Conservation (phyloP, 2,888 invertebrate genomes). For the Drosophila acutilabella region DNA sequence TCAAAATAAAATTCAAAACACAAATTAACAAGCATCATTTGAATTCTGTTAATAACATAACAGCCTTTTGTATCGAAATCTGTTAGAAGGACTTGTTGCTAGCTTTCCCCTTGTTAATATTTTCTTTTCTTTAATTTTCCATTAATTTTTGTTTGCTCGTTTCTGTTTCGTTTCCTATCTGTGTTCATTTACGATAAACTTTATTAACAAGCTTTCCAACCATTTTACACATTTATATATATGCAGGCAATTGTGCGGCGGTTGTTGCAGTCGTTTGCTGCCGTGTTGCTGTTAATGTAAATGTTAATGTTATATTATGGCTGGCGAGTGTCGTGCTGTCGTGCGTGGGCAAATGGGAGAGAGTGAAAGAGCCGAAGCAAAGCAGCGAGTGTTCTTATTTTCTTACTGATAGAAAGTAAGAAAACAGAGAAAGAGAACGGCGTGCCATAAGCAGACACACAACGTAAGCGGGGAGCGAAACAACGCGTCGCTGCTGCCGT, state of each 20-base stretch:
- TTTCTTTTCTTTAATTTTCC: background rate
- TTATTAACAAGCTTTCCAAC: slow-evolving; percentile 77
- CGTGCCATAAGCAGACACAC: slow-evolving; percentile 39
- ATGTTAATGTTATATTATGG: slow-evolving; percentile 59
- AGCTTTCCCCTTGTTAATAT: background rate
- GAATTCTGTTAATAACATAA: slow-evolving; percentile 1
- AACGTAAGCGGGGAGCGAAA: slow-evolving; percentile 56
- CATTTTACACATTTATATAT: slow-evolving; percentile 77
- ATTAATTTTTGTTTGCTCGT: slow-evolving; percentile 32
- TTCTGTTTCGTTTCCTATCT: slow-evolving; percentile 41
- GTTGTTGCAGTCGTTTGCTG: slow-evolving; percentile 67
- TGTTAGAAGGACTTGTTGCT: background rate
- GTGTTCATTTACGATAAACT: slow-evolving; percentile 54
- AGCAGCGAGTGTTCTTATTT: slow-evolving; percentile 41
- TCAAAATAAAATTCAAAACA: slow-evolving; percentile 55
- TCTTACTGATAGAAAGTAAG: slow-evolving; percentile 14
- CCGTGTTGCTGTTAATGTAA: slow-evolving; percentile 45
- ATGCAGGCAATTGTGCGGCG: slow-evolving; percentile 81
- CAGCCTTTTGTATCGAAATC: background rate
- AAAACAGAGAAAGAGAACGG: slow-evolving; percentile 35
- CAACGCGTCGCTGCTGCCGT: slow-evolving; percentile 61
- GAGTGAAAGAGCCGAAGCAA: slow-evolving; percentile 43
- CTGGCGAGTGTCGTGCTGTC: slow-evolving; percentile 51
- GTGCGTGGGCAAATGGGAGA: slow-evolving; percentile 51
- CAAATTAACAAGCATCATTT: slow-evolving; percentile 21